These are phyloP conservation scores for Talpa occidentalis DNA, from an alignment of 2,113 vertebrate genomes.

Conservation along the genomic window DNA sequence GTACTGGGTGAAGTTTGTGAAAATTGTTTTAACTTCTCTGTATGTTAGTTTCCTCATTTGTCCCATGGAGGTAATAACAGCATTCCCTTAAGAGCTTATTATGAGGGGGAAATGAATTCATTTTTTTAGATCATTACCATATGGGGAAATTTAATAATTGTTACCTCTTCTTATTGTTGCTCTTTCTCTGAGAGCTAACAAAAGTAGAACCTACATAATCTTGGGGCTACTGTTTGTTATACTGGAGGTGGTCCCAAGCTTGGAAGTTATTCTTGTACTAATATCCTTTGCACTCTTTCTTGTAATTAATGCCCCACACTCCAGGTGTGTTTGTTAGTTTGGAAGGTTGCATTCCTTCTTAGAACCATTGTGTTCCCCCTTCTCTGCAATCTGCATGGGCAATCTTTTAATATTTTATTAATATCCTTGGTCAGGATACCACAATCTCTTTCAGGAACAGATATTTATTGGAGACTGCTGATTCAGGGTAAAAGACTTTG, in stretches of 20 bases:
- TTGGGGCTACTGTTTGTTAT: neutral
- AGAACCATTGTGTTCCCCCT: neutral
- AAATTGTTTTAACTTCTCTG: neutral
- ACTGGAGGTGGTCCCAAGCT: neutral
- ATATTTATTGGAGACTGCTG: neutral
- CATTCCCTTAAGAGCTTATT: neutral
- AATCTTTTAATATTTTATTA: neutral
- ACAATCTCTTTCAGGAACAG: neutral
- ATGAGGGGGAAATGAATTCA: neutral
- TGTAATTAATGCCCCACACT: neutral
- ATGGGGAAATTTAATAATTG: neutral
- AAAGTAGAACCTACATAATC: neutral
- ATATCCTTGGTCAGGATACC: neutral
- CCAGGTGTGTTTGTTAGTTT: neutral
- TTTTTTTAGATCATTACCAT: neutral
- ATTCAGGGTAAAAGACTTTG: neutral
- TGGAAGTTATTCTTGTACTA: neutral
- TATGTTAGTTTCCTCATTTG: neutral
- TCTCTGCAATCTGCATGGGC: neutral
- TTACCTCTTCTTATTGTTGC: neutral
- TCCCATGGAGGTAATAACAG: neutral
- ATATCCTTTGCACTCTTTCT: neutral
- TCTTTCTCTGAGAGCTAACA: neutral
- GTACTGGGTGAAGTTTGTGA: neutral
- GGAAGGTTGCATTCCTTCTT: neutral